Evolutionary conservation across 2,113 vertebrate genomes (phyloP).

Genomic region (Amia ocellicauda): DNA sequence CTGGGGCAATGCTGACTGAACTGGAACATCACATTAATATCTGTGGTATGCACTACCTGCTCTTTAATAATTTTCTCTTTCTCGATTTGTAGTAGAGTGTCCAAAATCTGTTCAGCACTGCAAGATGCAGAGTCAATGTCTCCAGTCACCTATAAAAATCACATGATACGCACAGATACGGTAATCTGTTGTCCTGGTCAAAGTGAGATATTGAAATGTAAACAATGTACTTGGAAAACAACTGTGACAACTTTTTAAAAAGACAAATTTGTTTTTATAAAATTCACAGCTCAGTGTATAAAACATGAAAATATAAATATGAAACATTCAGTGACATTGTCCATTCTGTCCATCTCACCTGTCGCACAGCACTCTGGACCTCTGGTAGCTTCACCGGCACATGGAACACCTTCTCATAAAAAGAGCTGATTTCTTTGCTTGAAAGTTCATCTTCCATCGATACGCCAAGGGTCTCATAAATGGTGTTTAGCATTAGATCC

Average conservation of each 20-base stretch:
- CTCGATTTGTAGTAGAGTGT: conserved; percentile 62
- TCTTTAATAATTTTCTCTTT: conserved; percentile 47
- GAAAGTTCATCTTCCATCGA: conserved; percentile 43
- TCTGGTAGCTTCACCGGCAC: conserved; percentile 35
- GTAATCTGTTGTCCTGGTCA: no score
- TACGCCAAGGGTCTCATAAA: conserved; percentile 45
- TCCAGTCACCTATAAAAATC: conserved; percentile 45
- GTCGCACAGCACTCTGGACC: conserved; percentile 43
- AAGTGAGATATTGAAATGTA: no score
- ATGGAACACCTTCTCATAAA: conserved; percentile 56
- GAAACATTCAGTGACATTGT: not conserved
- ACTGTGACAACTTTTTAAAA: not conserved
- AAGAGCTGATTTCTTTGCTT: conserved; percentile 38
- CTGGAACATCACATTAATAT: not conserved
- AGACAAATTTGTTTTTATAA: not conserved
- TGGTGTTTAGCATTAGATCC: conserved; percentile 36
- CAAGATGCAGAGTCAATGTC: conserved; percentile 41
- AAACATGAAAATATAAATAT: not conserved
- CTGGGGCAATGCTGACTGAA: not conserved
- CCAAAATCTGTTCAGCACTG: conserved; percentile 48
- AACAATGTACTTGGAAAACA: not conserved
- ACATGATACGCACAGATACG: no score
- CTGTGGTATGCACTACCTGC: conserved; percentile 37
- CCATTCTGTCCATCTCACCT: conserved; percentile 34
- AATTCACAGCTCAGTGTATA: not conserved